Percentiles rank a stretch among this genome's conserved stretches.
phyloP scores from a whole-genome alignment of 2,797 vertebrate species.

The Dallia pectoralis region DNA sequence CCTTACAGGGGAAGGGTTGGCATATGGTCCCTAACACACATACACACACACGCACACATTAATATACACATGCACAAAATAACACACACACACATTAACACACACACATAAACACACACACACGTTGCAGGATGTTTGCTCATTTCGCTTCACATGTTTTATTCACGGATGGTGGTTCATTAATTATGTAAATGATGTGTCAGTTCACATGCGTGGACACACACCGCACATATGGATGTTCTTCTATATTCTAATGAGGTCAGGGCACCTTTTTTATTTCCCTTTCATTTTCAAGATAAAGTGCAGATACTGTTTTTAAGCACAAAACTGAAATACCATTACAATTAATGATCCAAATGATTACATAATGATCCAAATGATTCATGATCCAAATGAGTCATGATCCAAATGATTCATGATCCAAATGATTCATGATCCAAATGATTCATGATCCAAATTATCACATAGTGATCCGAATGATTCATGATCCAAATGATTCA shows the following conservation, averaged over 20 bases:
- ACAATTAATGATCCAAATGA: no score
- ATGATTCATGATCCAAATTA: no score
- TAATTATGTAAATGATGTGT: slow-evolving; percentile 67
- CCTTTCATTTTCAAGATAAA: no score
- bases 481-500: no score
- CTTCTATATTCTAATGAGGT: slow-evolving; percentile 69
- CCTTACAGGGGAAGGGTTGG: background rate
- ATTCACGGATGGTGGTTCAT: slow-evolving; percentile 60
- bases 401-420: no score
- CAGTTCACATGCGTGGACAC: slow-evolving; percentile 64
- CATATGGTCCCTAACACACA: slow-evolving; percentile 1
- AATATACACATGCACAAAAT: no score
- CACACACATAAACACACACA: slow-evolving; percentile 27
- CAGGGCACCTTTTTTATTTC: slow-evolving; percentile 21
- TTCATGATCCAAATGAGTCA: no score
- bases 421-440: no score
- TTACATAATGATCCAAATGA: no score
- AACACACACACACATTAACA: background rate
- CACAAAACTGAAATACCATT: no score
- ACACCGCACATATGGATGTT: slow-evolving; percentile 61
- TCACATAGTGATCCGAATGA: no score
- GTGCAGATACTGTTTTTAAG: no score
- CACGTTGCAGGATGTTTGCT: slow-evolving; percentile 60
- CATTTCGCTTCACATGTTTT: slow-evolving; percentile 60
- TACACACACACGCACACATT: background rate